A percentile compares a stretch with the other conserved stretches of the same genome.
These are phyloP conservation scores for Syrrhaptes paradoxus DNA, from an alignment of 2,113 vertebrate genomes.

Conservation along the genomic window DNA sequence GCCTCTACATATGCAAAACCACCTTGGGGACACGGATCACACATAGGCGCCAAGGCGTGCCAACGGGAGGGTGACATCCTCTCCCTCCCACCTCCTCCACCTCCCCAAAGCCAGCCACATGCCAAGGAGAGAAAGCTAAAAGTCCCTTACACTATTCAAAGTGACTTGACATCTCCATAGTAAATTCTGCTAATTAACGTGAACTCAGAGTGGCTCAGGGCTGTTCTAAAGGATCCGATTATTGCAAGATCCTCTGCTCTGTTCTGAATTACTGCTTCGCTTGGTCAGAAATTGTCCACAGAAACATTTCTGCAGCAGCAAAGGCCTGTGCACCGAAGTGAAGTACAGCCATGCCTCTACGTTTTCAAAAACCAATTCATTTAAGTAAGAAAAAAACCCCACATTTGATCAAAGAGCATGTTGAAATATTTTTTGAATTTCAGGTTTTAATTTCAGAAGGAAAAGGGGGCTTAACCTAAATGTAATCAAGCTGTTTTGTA, in stretches of 20 bases:
- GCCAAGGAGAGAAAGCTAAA: conserved; percentile 23
- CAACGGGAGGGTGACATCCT: background rate
- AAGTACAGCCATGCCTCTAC: background rate
- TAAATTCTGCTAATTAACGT: background rate
- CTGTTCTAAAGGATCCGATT: background rate
- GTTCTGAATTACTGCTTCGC: background rate
- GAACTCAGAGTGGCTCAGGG: background rate
- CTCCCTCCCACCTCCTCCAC: background rate
- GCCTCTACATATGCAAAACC: background rate
- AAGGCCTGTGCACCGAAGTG: background rate
- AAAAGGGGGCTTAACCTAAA: conserved; percentile 36
- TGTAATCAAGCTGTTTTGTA: conserved; percentile 59
- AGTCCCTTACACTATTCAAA: background rate
- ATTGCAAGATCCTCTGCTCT: background rate
- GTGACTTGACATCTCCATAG: background rate
- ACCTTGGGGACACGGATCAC: background rate
- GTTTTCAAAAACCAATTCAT: conserved; percentile 37
- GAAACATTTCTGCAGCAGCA: background rate
- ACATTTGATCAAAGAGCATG: conserved; percentile 45
- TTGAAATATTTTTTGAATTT: conserved; percentile 23
- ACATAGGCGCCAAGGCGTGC: background rate
- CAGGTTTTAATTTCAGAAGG: conserved; percentile 54
- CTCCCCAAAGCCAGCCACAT: background rate
- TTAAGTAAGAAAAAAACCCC: background rate
- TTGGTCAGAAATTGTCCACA: conserved; percentile 23